A percentile compares a stretch with the other conserved stretches of the same genome.
These are phyloP conservation scores for Danio kyathit DNA, from an alignment of 2,797 vertebrate genomes.

Conservation along the genomic window DNA sequence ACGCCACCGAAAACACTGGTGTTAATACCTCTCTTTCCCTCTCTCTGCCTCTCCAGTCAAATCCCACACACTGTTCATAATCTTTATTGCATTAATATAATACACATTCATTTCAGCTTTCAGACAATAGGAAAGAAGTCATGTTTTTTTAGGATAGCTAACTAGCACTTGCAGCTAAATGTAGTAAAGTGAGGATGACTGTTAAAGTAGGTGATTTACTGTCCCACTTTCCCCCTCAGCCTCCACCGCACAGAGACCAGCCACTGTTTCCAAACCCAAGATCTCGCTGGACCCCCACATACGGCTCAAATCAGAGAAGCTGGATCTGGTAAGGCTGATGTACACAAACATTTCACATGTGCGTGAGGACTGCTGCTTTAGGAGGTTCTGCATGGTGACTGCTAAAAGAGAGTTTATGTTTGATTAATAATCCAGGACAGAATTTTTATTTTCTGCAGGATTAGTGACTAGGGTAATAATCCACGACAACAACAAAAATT, in stretches of 20 bases:
- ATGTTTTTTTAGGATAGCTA: slow-evolving; percentile 8
- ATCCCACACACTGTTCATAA: slow-evolving; percentile 21
- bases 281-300: slow-evolving; percentile 88
- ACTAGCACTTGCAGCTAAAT: slow-evolving; percentile 13
- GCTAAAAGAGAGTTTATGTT: neutral
- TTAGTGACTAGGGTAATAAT: neutral
- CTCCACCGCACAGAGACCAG: slow-evolving; percentile 67
- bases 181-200: neutral
- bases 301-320: slow-evolving; percentile 88
- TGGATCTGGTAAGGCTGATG: slow-evolving; percentile 83
- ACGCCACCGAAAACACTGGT: neutral
- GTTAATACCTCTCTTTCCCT: slow-evolving; percentile 18
- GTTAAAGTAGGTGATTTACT: slow-evolving; percentile 18
- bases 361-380: neutral
- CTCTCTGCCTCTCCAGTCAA: slow-evolving; percentile 1
- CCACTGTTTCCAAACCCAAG: slow-evolving; percentile 79
- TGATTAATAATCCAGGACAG: neutral
- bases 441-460: neutral
- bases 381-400: neutral
- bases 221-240: slow-evolving; percentile 63
- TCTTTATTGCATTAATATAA: slow-evolving; percentile 43
- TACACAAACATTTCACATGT: neutral
- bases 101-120: slow-evolving; percentile 17
- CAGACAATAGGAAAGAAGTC: slow-evolving; percentile 18
- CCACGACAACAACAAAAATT: too few relatives aligned